Conservation (phyloP, 2,888 invertebrate species). For the Stomorhina lunata region DNA sequence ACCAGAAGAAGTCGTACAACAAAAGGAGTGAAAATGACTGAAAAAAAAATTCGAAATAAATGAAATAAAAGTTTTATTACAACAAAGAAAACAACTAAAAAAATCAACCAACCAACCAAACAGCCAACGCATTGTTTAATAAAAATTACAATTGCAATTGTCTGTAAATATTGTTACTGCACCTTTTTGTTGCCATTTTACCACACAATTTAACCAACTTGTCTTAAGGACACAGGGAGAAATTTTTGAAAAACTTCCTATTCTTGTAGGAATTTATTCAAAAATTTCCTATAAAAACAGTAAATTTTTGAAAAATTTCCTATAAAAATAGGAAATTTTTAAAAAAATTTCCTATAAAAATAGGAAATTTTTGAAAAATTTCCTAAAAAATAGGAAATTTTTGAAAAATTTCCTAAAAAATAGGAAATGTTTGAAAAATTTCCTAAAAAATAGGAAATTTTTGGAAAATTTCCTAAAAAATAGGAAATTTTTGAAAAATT, state of each 20-base stretch:
- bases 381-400: too few relatives aligned
- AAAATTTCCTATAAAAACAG: too few relatives aligned
- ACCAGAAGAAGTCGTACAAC: conserved; percentile 31
- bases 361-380: too few relatives aligned
- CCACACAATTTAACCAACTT: conserved; percentile 33
- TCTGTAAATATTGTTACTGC: conserved; percentile 59
- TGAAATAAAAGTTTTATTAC: conserved; percentile 32
- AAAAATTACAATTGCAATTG: conserved; percentile 54
- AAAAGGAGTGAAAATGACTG: neutral
- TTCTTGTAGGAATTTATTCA: too few relatives aligned
- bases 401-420: too few relatives aligned
- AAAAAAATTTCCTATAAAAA: too few relatives aligned
- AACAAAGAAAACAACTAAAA: conserved; percentile 10
- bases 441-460: too few relatives aligned
- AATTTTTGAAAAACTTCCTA: neutral
- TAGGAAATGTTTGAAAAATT: too few relatives aligned
- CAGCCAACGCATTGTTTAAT: conserved; percentile 58
- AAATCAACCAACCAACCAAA: neutral
- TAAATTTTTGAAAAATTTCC: too few relatives aligned
- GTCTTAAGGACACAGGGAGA: conserved; percentile 6
- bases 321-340: too few relatives aligned
- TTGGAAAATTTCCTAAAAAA: too few relatives aligned
- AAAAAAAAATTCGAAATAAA: neutral
- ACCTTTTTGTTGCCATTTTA: conserved; percentile 50
- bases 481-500: too few relatives aligned